Evolutionary conservation across 2,797 vertebrate genomes (phyloP), one percentile per base, ranked within the genome.

Genomic region (Pachyuromys duprasi): DNA sequence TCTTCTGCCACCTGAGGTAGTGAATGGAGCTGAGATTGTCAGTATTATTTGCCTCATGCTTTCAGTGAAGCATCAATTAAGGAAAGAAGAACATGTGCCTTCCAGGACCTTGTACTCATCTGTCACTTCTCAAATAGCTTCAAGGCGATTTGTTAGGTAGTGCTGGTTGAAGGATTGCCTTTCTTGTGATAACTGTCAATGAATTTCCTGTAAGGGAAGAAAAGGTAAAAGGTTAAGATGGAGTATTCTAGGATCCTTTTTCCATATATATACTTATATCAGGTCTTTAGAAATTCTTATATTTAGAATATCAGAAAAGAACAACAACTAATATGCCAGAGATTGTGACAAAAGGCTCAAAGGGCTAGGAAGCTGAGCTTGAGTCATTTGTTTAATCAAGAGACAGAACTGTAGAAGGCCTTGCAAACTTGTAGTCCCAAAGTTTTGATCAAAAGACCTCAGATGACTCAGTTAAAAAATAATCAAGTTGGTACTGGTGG

Each of bases 61-160:
- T 93, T 95, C 92, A 88, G 75, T 94, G 84, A 91, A 92, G 91
- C 45, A 95, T 93, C 84, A 96, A 84, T 92, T 91, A 95, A 75
- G 91, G 82, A 93, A 97, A 57, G 39, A 92, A 79, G 79, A 92
- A 79, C 80, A 69, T 79, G 60, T 90, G 84, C 62, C 11, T 86
- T 95, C 87, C 76, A 79, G 86, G 36, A 94, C 55, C 81, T 92
- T 81, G 12, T 17, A 8, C 49, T 89, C 91, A 94, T 96, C 96
- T 94, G 53, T 95, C 79, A 95, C 60, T 8, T 97, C 84, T 65
- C 93, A 91, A 96, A 89, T 94, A 78, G 74, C 93, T 96, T 91
- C 94, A 78, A 69, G 53, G 65, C 18, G 11, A 90, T 93, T 96
- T 97, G 63, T 95, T 93, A 84, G 92, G 55, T 75, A 91, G 36